Conservation (phyloP, 35 echinoderm and acorn worm species). For the Heliocidaris tuberculata region DNA sequence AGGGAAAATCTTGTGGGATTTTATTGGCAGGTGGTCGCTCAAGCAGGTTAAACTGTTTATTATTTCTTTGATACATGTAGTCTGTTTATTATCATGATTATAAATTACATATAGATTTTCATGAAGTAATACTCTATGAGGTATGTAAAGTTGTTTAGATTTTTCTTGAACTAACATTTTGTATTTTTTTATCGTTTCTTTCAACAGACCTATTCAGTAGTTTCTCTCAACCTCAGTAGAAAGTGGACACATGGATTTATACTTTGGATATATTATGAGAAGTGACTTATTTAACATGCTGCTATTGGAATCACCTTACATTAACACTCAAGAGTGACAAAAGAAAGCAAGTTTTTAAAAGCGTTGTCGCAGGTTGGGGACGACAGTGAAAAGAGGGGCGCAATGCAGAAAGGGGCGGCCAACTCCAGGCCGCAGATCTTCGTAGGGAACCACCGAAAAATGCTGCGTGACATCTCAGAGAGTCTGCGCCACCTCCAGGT, state of each 20-base stretch:
- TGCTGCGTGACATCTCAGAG: conserved; percentile 75
- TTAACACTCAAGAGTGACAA: background rate
- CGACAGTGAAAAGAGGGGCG: background rate
- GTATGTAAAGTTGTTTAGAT: too few species aligned
- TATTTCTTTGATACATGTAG: too few species aligned
- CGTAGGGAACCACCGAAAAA: conserved; percentile 64
- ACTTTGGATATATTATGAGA: background rate
- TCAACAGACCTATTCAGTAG: background rate
- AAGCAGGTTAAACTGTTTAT: too few species aligned
- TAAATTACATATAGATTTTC: too few species aligned
- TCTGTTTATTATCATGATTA: too few species aligned
- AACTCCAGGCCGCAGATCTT: conserved; percentile 51
- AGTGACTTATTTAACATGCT: background rate
- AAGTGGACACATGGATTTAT: conserved; percentile 6
- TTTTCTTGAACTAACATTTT: background rate
- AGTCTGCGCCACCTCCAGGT: conserved; percentile 69
- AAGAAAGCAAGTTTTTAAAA: background rate
- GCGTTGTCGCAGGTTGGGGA: background rate
- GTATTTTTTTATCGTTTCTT: background rate
- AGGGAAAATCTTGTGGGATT: too few species aligned
- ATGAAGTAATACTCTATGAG: too few species aligned
- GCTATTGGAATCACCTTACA: background rate
- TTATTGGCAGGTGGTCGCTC: too few species aligned
- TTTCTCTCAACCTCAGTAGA: background rate
- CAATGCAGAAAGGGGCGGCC: conserved; percentile 70